Base-by-base conservation (phyloP, 2,797 vertebrate species). In the Centroberyx gerrardi region DNA sequence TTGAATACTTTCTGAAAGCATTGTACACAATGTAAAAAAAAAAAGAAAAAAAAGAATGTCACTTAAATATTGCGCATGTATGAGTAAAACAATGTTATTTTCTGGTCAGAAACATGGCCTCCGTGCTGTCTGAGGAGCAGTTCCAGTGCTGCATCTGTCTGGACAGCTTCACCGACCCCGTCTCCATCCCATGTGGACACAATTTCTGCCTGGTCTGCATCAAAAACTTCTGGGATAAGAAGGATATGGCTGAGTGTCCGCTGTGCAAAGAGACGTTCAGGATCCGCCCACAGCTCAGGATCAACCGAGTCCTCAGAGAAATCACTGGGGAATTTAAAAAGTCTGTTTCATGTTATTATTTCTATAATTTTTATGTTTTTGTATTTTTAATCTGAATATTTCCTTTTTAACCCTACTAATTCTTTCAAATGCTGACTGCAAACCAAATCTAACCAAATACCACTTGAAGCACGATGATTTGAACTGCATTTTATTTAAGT, bases 131-230 rank as follows among this genome's bases (percentile, higher is more conserved):
- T 1, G 78, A 73, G 53, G 89, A 88, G 1, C 86, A 90, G 74
- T 85, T 93, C 33, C 54, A 14, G 22, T 92, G 92, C 78, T 78
- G 54, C 64, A 90, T 93, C 68, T 93, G 92, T 51, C 70, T 87
- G 59, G 85, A 90, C 12, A 28, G 78, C 44, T 93, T 91, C 77
- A 64, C 15, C 4, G 69, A 78, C 9, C 90, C 92, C 0, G 75
- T 74, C 14, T 90, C 92, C 62, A 87, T 88, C 62, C 86, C 87
- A 0, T 92, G 90, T 33, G 92, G 88, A 0, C 90, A 93, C 76
- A 93, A 88, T 55, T 93, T 82, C 74, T 92, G 92, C 73, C 46
- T 71, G 52, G 15, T 9, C 12, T 93, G 92, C 67, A 84, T 93
- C 62, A 75, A 72, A 29, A 54, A 13, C 10, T 85, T 48, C 74